phyloP scores from a whole-genome alignment of 2,888 invertebrate species.

The Cerceris ruficornis region DNA sequence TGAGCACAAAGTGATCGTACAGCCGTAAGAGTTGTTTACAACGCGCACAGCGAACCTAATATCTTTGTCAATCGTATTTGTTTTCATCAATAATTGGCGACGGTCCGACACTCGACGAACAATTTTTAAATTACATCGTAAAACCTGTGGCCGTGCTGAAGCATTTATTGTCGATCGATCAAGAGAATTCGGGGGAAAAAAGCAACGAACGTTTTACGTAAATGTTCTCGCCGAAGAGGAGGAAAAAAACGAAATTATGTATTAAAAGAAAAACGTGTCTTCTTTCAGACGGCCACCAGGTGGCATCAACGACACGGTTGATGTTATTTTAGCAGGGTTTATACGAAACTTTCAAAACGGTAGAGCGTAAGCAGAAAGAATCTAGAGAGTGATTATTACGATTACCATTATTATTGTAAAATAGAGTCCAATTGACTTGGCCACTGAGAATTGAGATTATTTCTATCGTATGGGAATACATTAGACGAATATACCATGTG shows the following conservation, averaged over 20 bases:
- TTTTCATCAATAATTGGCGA: slow-evolving; percentile 6
- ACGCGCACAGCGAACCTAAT: slow-evolving; percentile 23
- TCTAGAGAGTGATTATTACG: slow-evolving; percentile 24
- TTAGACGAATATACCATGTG: slow-evolving; percentile 23
- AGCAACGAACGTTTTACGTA: neutral
- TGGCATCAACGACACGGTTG: slow-evolving; percentile 12
- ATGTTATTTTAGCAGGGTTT: slow-evolving; percentile 72
- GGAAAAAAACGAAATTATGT: neutral
- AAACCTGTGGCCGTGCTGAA: neutral
- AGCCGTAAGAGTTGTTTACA: neutral
- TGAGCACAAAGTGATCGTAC: slow-evolving; percentile 6
- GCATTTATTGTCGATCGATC: neutral
- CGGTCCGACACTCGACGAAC: neutral
- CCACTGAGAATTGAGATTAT: slow-evolving; percentile 75
- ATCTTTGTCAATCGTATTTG: neutral
- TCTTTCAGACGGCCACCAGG: slow-evolving; percentile 26
- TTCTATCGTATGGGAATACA: slow-evolving; percentile 47
- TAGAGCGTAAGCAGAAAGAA: slow-evolving; percentile 51
- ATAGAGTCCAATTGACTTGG: slow-evolving; percentile 72
- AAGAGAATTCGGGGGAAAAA: neutral
- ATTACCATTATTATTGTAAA: slow-evolving; percentile 31
- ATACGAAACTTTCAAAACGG: slow-evolving; percentile 62
- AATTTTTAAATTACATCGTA: slow-evolving; percentile 2
- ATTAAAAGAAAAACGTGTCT: slow-evolving; percentile 9
- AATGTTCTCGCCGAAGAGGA: neutral